Evolutionary conservation across 1,140 invertebrate species (phyloP), one percentile per base, ranked within the genome.

Genomic region (Sinonovacula constricta): DNA sequence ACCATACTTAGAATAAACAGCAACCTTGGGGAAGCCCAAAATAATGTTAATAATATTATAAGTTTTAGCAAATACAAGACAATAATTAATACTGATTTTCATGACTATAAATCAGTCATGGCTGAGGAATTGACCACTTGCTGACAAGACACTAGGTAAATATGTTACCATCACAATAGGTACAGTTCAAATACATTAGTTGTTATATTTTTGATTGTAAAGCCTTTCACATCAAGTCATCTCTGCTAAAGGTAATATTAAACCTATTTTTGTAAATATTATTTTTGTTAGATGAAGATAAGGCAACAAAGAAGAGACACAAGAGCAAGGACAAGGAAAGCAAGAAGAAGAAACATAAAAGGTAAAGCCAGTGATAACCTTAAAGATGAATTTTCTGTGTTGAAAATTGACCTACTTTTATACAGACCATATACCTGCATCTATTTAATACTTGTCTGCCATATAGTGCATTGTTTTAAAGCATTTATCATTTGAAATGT

Each of bases 331-430:
- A 4, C 10, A 56, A 69, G 22, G 74, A 72, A n/a, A 78, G 76
- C 10, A 85, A 81, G 54, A 67, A 80, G 51, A 80, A 82, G 62
- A 77, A 80, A 63, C 71, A 80, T 31, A 82, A 80, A 77, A 81
- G 74, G 80, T 81, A 67, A 31, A 10, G 36, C 1, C 54, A 34
- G n/a, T 66, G 34, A 53, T 28, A 36, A 4, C 45, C 12, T 33
- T 12, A 22, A 31, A 36, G 14, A 65, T 51, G n/a, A 51, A 63
- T 5, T 14, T 45, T n/a, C 12, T 24, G 28, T 18, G 18, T 14
- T 12, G 24, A 36, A 39, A 7, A 22, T 28, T 53, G 4, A 12
- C 18, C 10, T 1, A 31, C 22, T 0, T 33, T 10, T 53, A n/a
- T 49, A n/a, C 15, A 33, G 34, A 36, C 31, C 39, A 62, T 12